Percentiles rank a stretch among this genome's conserved stretches.
Conservation (phyloP, 2,888 invertebrate species). For the Labia minor region DNA sequence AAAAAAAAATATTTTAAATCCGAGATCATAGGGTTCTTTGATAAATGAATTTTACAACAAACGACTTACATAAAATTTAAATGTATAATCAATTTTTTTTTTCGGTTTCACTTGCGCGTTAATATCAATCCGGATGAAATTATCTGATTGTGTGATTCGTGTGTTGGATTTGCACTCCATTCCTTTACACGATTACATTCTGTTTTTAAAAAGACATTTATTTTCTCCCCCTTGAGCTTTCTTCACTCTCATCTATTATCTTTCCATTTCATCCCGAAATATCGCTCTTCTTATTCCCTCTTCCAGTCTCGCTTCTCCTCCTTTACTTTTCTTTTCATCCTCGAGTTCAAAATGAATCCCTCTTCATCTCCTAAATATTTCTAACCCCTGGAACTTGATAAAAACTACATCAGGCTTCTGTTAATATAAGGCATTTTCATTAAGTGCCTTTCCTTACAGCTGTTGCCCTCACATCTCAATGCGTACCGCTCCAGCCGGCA, state of each 20-base stretch:
- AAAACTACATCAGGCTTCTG: background rate
- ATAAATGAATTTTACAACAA: too few species aligned
- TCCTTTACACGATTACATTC: background rate
- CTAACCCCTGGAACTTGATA: background rate
- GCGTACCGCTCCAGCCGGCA: background rate
- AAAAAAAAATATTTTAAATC: too few species aligned
- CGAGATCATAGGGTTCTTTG: too few species aligned
- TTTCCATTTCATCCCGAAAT: background rate
- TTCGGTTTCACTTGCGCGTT: too few species aligned
- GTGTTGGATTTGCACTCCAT: too few species aligned
- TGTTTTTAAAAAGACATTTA: background rate
- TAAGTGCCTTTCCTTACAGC: constrained; percentile 24
- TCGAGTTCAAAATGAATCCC: background rate
- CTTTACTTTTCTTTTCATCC: background rate
- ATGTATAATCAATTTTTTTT: too few species aligned
- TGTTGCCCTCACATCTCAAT: constrained; percentile 19
- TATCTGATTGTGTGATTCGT: too few species aligned
- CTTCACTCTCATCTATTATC: background rate
- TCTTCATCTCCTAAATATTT: background rate
- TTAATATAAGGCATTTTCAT: constrained; percentile 24
- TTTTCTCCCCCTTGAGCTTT: background rate
- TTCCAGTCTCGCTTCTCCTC: background rate
- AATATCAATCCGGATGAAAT: too few species aligned
- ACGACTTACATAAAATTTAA: too few species aligned
- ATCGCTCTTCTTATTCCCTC: background rate